Conservation (phyloP, 2,113 vertebrate species). For the Anhinga anhinga region DNA sequence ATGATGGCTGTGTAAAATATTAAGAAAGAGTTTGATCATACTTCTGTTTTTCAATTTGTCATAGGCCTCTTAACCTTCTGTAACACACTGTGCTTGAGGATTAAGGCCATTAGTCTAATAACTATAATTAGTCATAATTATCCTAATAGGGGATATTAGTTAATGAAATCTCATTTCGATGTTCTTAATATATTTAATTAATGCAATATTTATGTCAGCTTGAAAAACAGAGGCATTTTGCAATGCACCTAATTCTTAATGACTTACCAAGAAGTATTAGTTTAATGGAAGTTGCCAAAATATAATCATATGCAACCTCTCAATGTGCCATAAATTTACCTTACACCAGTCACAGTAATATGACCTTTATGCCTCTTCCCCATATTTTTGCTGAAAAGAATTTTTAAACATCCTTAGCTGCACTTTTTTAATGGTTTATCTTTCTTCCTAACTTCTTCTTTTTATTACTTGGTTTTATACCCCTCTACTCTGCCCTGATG, state of each 20-base stretch:
- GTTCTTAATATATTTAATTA: constrained; percentile 73
- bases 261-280: neutral
- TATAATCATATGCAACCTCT: neutral
- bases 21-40: constrained; percentile 35
- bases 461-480: neutral
- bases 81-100: constrained; percentile 68
- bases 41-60: constrained; percentile 70
- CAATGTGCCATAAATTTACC: neutral
- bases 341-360: neutral
- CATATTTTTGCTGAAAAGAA: neutral
- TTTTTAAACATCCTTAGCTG: neutral
- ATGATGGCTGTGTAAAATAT: neutral
- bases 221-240: constrained; percentile 46
- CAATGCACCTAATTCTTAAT: neutral
- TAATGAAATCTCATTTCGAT: constrained; percentile 73
- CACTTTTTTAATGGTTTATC: neutral
- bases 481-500: no score
- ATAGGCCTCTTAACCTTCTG: constrained; percentile 70
- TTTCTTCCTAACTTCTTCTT: neutral
- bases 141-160: constrained; percentile 72
- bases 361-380: neutral
- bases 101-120: constrained; percentile 77
- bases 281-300: constrained; percentile 15
- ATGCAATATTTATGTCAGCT: constrained; percentile 64
- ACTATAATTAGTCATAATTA: constrained; percentile 79